Conservation (phyloP, 2,797 vertebrate genomes). For the Eidolon dupreanum region DNA sequence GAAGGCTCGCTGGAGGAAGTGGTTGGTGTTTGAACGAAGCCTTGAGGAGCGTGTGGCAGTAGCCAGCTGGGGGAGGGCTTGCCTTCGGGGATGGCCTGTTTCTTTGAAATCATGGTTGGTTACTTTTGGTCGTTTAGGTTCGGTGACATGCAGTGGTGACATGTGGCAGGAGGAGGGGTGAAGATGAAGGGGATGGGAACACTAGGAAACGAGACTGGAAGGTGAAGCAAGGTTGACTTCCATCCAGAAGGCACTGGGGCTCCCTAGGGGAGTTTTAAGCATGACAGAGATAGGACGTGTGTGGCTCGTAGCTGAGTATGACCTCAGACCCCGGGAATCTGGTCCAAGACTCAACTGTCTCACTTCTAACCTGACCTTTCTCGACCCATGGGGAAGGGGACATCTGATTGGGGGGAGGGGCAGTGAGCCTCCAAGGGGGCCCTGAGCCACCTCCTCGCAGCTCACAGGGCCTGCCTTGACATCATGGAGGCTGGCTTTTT, state of each 20-base stretch:
- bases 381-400: background rate
- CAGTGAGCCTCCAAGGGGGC: background rate
- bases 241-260: background rate
- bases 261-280: background rate
- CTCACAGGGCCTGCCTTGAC: background rate
- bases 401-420: background rate
- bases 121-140: background rate
- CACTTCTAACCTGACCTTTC: background rate
- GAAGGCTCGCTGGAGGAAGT: background rate
- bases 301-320: background rate
- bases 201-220: background rate
- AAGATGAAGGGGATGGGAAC: background rate
- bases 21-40: background rate
- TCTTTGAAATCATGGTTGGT: background rate
- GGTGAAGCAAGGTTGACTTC: background rate
- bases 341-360: background rate
- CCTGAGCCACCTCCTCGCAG: background rate
- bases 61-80: background rate
- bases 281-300: background rate
- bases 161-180: too few species aligned
- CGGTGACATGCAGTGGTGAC: background rate
- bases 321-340: background rate
- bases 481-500: accelerated
- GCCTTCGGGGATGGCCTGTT: background rate
- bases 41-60: background rate